Evolutionary conservation across 2,888 invertebrate genomes (phyloP).

Genomic region (Pimpla rufipes): DNA sequence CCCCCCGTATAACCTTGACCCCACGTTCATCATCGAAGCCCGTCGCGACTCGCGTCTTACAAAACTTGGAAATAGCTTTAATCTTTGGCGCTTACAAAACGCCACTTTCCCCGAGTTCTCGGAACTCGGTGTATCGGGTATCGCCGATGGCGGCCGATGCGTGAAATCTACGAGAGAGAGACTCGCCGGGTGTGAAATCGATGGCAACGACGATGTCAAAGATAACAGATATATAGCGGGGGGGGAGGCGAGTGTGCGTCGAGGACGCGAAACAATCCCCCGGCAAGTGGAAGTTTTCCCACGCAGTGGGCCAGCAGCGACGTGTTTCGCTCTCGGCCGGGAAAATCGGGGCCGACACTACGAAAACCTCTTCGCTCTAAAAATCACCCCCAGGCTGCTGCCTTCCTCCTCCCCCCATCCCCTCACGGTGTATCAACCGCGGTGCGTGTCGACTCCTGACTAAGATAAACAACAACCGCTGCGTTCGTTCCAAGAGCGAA

Average conservation of each 20-base stretch:
- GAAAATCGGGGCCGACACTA: too few species aligned
- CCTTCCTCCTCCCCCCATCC: too few species aligned
- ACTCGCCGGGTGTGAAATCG: background rate
- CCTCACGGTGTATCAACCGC: too few species aligned
- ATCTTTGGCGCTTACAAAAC: background rate
- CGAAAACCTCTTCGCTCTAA: too few species aligned
- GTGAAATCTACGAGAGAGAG: background rate
- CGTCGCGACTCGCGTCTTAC: background rate
- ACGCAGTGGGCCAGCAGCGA: slow-evolving; percentile 13
- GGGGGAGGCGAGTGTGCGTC: background rate
- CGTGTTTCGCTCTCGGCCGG: background rate
- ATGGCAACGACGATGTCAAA: background rate
- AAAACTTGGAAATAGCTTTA: background rate
- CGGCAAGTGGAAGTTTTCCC: slow-evolving; percentile 38
- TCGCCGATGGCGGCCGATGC: too few species aligned
- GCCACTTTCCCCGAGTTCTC: background rate
- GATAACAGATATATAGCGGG: background rate
- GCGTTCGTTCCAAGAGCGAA: too few species aligned
- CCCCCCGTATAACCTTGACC: background rate
- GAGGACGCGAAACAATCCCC: background rate
- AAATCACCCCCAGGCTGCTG: too few species aligned
- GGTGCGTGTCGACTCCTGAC: too few species aligned
- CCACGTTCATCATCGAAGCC: background rate
- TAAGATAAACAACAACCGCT: too few species aligned
- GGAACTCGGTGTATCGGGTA: background rate